Evolutionary conservation across 2,888 invertebrate species (phyloP), one percentile per base, ranked within the genome.

Genomic region (Tachystola acroxantha): DNA sequence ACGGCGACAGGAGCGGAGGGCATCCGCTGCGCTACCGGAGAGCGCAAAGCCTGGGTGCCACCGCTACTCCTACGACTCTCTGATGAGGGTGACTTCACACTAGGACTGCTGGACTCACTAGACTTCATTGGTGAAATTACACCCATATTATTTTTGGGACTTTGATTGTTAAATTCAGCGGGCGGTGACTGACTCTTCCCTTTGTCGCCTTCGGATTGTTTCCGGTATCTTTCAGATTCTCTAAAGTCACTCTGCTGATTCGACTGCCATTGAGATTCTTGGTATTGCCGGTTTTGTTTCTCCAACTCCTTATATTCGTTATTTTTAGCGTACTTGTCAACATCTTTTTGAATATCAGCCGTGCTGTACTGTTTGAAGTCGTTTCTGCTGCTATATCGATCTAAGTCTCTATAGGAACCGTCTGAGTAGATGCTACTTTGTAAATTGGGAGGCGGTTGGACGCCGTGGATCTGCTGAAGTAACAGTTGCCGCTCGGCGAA

Each of bases 1-100:
- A 95, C 89, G 0, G 95, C 91, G 6, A 97, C 96, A 5, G 94
- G 93, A 1, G 96, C 94, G 28, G 94, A 91, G n/a, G 92, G 89
- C 40, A 94, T 93, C 44, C 97, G 88, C 72, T 96, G 95, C 3
- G 96, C 95, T 28, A 93, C 88, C 0, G 96, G 96, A 5, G 96
- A 94, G 41, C 94, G 89, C 29, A 95, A 66, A 10, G 92, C 92
- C 57, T 91, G 91, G 14, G 84, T 86, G 0, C 88, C 89, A 42
- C 86, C 77, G 38, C 82, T 86, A 46, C 87, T 87, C 42, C 86
- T 69, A 13, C 88, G 64, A 49, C 87, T 79, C n/a, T 87, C 87
- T 4, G 80, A 78, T 14, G 86, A 86, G 1, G 88, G 88, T 19
- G 87, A 88, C 49, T 85, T 88, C 1, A 85, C 67, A 46, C 87